Base-by-base conservation (phyloP, 2,113 vertebrate species). In the Saguinus midas region DNA sequence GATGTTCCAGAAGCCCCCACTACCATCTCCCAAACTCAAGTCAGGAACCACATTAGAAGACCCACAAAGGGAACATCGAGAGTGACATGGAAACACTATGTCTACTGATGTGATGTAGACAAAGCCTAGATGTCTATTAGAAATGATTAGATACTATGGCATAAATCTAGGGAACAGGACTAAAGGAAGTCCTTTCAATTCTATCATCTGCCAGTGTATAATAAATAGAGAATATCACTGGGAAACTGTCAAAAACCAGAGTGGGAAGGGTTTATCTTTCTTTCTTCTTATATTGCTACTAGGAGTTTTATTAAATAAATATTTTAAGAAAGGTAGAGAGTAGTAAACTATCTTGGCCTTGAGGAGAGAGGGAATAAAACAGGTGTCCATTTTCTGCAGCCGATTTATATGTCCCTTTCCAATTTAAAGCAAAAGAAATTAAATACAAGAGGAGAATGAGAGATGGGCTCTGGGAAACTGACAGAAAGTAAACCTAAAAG, bases 141-240 rank as follows among this genome's bases (percentile, higher is more conserved):
- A 87, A 91, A 94, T 95, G 88, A 94, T 95, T 66, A 92, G 88
- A 52, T n/a, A 86, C 85, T 25, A 61, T 76, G 23, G 66, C 68
- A 80, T 72, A 79, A 75, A 96, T 86, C 66, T 66, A 96, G 35
- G 29, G 48, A 6, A 89, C 8, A 85, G 32, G 70, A 88, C 68
- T 43, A 90, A 87, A 95, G 58, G 14, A 78, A 90, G 6, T 48
- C 35, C 68, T 78, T 92, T 96, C 72, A 75, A 58, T 81, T 90
- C 50, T 58, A 70, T 87, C n/a, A 27, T 66, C 87, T 89, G 32
- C 95, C 72, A 87, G 61, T 76, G 20, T 73, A 61, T 70, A 94
- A 91, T 76, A 93, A 87, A 86, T 72, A 94, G 48, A 94, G 79
- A 84, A 76, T 68, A 35, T 93, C 58, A 57, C 52, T 29, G 64